Evolutionary conservation across 2,797 vertebrate genomes (phyloP), one percentile per base, ranked within the genome.

Genomic region (Sternarchorhynchus goeldii): DNA sequence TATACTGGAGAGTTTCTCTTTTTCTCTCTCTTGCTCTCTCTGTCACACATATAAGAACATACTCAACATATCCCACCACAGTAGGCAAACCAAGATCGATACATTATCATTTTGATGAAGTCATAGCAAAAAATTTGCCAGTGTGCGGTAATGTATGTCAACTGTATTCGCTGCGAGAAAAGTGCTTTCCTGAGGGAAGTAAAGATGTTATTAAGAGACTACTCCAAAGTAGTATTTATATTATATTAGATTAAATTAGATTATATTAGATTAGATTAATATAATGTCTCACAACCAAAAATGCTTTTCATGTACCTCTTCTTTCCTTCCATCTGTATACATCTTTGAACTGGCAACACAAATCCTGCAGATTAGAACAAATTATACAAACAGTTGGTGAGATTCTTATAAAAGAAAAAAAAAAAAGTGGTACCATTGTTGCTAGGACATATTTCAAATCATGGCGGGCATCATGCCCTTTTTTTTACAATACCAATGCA

Each of bases 101-200:
- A 83, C 68, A 25, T 60, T 34, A 79, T 81, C 72, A 79, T 88
- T 84, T 86, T 66, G 85, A 82, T 84, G 74, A 84, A 68, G 86
- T 82, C 65, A 58, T 21, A n/a, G 57, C 79, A 59, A 75, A 53
- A 36, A 50, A 60, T 36, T 55, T 65, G 57, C 21, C 29, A 56
- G 58, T n/a, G 10, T 64, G 41, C 58, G 32, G 57, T 45, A 57
- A 67, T 60, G 7, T 31, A 67, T 50, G 39, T 17, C 36, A 57
- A 10, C 53, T 72, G 36, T 20, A 21, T 7, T 39, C 56, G n/a
- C 12, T 18, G 6, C 21, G 31, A 16, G 25, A 36, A 36, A 18
- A 56, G 36, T 14, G n/a, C n/a, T 20, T 34, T 57, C 25, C 12
- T 56, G 10, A 36, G 58, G 16, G 5, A 64, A 5, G 60, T 31